Evolutionary conservation across 2,888 invertebrate genomes (phyloP).

Genomic region (Xestia ashworthii): DNA sequence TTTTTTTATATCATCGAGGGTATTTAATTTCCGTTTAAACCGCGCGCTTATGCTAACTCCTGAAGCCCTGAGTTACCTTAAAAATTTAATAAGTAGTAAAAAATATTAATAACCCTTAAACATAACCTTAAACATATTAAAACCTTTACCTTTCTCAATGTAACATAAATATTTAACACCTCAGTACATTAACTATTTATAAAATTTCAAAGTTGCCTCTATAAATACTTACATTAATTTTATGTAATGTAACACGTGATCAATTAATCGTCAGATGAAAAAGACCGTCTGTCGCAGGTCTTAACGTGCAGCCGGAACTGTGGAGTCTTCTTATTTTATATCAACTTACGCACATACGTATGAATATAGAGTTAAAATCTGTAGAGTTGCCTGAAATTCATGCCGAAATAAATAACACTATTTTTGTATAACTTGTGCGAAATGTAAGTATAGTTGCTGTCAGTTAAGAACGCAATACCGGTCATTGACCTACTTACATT

Average conservation of each 20-base stretch:
- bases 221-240: slow-evolving; percentile 72
- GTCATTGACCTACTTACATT: no score
- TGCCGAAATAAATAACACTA: not conserved
- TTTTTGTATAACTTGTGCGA: not conserved
- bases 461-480: no score
- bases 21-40: not conserved
- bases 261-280: slow-evolving; percentile 80
- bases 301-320: slow-evolving; percentile 61
- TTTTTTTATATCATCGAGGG: no score
- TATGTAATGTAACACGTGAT: slow-evolving; percentile 81
- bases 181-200: slow-evolving; percentile 34
- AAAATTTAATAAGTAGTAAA: not conserved
- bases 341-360: slow-evolving; percentile 59
- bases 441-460: not conserved
- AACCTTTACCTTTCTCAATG: slow-evolving; percentile 34
- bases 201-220: slow-evolving; percentile 43
- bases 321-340: slow-evolving; percentile 59
- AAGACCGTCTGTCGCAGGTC: slow-evolving; percentile 66
- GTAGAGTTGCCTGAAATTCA: slow-evolving; percentile 25
- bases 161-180: slow-evolving; percentile 5
- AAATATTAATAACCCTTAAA: not conserved
- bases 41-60: not conserved
- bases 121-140: no score
- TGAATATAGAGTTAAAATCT: slow-evolving; percentile 44
- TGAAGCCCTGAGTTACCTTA: not conserved